phyloP scores from a whole-genome alignment of 2,888 invertebrate genomes.

The Eurytoma adleriae region DNA sequence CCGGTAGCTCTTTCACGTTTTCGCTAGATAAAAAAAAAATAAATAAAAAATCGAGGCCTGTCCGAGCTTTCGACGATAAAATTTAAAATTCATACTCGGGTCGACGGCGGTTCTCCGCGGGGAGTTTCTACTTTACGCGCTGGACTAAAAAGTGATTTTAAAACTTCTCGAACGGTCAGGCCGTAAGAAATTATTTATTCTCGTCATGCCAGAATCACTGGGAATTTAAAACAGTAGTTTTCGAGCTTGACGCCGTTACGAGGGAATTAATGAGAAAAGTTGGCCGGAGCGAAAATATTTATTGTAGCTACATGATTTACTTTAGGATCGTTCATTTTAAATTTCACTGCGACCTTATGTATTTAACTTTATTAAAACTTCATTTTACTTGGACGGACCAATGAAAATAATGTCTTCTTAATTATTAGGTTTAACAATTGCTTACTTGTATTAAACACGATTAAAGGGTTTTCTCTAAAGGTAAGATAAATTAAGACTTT shows the following conservation, averaged over 20 bases:
- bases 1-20: not conserved
- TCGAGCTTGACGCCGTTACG: constrained; percentile 4
- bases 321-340: not conserved
- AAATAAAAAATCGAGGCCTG: not conserved
- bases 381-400: too few relatives aligned
- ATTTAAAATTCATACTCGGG: constrained; percentile 15
- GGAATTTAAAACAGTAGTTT: constrained; percentile 13
- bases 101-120: not conserved
- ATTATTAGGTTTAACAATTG: not conserved
- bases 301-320: not conserved
- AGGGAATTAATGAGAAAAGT: not conserved
- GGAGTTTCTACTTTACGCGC: constrained; percentile 2
- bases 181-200: constrained; percentile 20
- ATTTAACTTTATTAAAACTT: not conserved
- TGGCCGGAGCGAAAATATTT: not conserved
- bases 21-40: not conserved
- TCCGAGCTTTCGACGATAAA: not conserved
- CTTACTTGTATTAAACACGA: constrained; percentile 25
- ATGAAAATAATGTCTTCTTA: too few relatives aligned
- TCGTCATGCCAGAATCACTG: not conserved
- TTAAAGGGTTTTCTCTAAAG: constrained; percentile 28
- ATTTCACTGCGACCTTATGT: not conserved
- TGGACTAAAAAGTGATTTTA: constrained; percentile 16
- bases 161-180: not conserved
- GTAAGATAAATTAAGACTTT: constrained; percentile 13